Evolutionary conservation across 2,797 vertebrate genomes (phyloP).

Genomic region (Cichlasoma orientale): DNA sequence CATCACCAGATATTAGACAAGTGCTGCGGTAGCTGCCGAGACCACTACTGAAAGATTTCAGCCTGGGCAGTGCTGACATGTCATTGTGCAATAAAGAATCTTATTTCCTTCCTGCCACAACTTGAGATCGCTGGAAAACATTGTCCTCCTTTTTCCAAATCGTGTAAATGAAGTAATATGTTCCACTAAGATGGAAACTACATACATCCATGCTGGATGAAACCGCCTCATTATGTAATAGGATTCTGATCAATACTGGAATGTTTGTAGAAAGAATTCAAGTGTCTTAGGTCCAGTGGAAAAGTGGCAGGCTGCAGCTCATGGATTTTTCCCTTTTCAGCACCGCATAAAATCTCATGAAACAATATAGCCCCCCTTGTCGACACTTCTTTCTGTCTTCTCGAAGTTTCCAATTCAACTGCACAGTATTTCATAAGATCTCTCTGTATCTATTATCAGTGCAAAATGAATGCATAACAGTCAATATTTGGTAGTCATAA

Average conservation of each 20-base stretch:
- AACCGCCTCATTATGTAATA: slow-evolving; percentile 54
- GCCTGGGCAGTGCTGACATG: slow-evolving; percentile 42
- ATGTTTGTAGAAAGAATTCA: slow-evolving; percentile 66
- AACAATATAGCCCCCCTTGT: slow-evolving; percentile 44
- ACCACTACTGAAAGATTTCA: slow-evolving; percentile 31
- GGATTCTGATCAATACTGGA: slow-evolving; percentile 66
- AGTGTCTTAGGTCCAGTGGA: slow-evolving; percentile 63
- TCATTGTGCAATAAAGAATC: slow-evolving; percentile 69
- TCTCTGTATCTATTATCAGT: slow-evolving; percentile 36
- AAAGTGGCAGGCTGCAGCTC: slow-evolving; percentile 59
- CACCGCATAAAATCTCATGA: slow-evolving; percentile 53
- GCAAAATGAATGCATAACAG: slow-evolving; percentile 34
- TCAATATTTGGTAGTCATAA: slow-evolving; percentile 60
- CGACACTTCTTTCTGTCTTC: slow-evolving; percentile 25
- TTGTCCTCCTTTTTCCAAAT: slow-evolving; percentile 65
- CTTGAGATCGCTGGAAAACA: slow-evolving; percentile 72
- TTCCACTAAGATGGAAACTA: slow-evolving; percentile 73
- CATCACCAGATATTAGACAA: background rate
- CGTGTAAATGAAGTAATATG: slow-evolving; percentile 57
- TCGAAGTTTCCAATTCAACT: slow-evolving; percentile 62
- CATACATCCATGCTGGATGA: slow-evolving; percentile 47
- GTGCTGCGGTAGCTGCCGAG: background rate
- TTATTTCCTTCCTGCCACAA: slow-evolving; percentile 72
- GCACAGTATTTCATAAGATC: slow-evolving; percentile 38
- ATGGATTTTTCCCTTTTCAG: slow-evolving; percentile 67